Percentiles rank a stretch among this genome's conserved stretches.
These are phyloP conservation scores for Buteo buteo DNA, from an alignment of 2,113 vertebrate species.

Conservation along the genomic window DNA sequence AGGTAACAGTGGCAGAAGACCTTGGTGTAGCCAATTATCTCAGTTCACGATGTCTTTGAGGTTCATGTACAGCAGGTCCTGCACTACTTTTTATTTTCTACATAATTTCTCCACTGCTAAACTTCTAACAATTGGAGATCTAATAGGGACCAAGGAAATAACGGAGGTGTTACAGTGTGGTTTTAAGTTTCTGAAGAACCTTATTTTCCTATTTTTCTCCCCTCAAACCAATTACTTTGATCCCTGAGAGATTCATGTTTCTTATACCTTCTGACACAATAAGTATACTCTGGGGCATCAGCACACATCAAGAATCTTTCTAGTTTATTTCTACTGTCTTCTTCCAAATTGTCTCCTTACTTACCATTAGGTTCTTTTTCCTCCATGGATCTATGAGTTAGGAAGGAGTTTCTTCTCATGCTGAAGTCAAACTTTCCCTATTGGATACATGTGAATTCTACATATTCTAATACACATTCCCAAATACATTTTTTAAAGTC, in stretches of 20 bases:
- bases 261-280: not conserved
- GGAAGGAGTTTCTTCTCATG: not conserved
- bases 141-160: not conserved
- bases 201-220: not conserved
- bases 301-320: not conserved
- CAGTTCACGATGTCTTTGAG: not conserved
- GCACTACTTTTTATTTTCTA: not conserved
- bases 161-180: not conserved
- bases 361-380: not conserved
- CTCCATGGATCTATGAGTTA: not conserved
- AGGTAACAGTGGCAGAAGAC: not conserved
- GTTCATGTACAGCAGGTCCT: not conserved
- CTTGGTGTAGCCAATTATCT: not conserved
- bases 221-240: not conserved
- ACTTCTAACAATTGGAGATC: not conserved
- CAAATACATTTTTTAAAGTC: not conserved
- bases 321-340: not conserved
- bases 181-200: not conserved
- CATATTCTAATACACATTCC: not conserved
- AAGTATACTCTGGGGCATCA: not conserved
- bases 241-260: not conserved
- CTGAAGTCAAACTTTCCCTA: not conserved
- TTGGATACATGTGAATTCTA: not conserved
- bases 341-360: not conserved
- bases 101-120: not conserved